Conservation (phyloP, 2,113 vertebrate genomes). For the Clinocottus analis region DNA sequence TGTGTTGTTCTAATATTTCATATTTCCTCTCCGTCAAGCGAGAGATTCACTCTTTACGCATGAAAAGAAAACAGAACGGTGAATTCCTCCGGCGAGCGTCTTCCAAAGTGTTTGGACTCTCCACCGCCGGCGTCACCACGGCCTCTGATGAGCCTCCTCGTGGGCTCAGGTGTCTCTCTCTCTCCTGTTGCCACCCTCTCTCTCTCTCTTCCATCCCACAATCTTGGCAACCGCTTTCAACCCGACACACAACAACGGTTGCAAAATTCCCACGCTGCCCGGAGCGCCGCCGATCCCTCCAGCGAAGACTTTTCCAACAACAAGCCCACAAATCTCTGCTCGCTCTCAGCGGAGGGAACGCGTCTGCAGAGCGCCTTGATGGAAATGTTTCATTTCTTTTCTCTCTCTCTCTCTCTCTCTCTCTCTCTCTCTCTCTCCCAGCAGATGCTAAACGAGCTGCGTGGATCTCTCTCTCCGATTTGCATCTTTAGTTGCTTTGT, state of each 20-base stretch:
- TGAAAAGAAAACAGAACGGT: conserved; percentile 39
- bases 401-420: conserved; percentile 56
- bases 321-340: conserved; percentile 62
- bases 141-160: too few relatives aligned
- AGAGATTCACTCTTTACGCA: conserved; percentile 45
- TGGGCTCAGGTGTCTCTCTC: neutral
- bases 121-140: neutral
- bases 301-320: conserved; percentile 61
- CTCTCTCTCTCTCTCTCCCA: conserved; percentile 60
- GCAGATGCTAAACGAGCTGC: conserved; percentile 75
- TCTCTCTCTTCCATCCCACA: conserved; percentile 23
- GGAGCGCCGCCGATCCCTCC: conserved; percentile 30
- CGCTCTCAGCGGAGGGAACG: conserved; percentile 59
- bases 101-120: conserved; percentile 13
- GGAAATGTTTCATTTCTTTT: conserved; percentile 79
- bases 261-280: conserved; percentile 38
- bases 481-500: conserved; percentile 80
- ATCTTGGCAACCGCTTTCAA: conserved; percentile 30
- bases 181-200: conserved; percentile 32
- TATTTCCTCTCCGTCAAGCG: conserved; percentile 32
- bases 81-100: conserved; percentile 19
- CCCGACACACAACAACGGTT: neutral
- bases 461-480: conserved; percentile 70
- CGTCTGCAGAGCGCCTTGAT: conserved; percentile 63
- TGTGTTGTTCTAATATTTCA: neutral